Evolutionary conservation across 1,140 invertebrate genomes (phyloP), one percentile per base, ranked within the genome.

Genomic region (Ditylenchus dipsaci): DNA sequence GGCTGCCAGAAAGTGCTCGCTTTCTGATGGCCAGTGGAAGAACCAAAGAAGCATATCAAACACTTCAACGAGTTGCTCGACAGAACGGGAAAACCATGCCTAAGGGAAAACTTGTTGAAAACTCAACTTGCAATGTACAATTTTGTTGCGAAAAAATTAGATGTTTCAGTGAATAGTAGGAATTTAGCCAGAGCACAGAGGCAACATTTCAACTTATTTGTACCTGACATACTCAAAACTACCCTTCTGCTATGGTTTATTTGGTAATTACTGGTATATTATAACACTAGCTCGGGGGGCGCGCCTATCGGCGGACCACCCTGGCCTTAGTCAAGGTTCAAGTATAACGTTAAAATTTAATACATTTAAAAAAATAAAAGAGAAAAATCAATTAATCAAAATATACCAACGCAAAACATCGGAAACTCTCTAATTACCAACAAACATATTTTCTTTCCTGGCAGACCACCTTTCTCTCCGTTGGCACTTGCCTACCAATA

Each of bases 11-110:
- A 85, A 95, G 92, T 80, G 91, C 91, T 7, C 86, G 91, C 58
- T 96, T 88, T 85, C 88, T 93, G 78, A 90, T 94, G 27, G 88
- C 91, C 1, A 88, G 88, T 77, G 93, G 93, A 7, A 88, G 90
- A 76, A 88, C 88, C 29, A 91, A 95, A 47, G 90, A 90, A 85
- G 93, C 93, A 8, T 83, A 93, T 49, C 87, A 87, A 59, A 94
- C 91, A 13, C 84, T 96, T 42, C 88, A 92, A 85, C 86, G 89
- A 84, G 90, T 92, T 53, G 92, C 93, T 0, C 86, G 87, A 82
- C 91, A 93, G 76, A 96, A 96, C 84, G 90, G 90, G 3, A 89
- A 91, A 75, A 88, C 91, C 1, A 91, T 95, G 90, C 86, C 93
- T 9, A 84, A 90, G 30, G 93, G 93, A 3, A 87, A 90, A 75